Base-by-base conservation (phyloP, 2,797 vertebrate genomes). In the Fundulus diaphanus region DNA sequence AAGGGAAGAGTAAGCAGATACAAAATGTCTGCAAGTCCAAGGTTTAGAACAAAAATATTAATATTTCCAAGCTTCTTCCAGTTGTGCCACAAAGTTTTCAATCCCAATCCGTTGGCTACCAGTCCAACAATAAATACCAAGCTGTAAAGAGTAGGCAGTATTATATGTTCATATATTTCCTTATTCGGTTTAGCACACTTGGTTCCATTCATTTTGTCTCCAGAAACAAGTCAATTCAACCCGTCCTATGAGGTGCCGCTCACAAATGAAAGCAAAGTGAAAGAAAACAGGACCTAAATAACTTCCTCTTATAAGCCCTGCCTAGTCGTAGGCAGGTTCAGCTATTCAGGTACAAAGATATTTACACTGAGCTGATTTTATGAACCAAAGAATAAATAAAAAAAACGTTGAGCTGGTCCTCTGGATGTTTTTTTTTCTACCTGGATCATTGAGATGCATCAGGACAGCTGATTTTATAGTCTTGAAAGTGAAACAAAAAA, bases 1-100 rank as follows among this genome's bases (percentile, higher is more conserved):
- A 95, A 96, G 0, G 96, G 96, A 77, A 97, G 87, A 0, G 95
- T 96, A 72, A 95, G 85, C 80, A 97, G 86, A 0, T 96, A 96
- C 20, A 96, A 84, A 75, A 96, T 83, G 73, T 97, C 96, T 0
- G 96, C 91, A 24, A 96, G 33, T 59, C 95, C 94, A 12, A 97
- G 93, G 86, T 95, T 96, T 40, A 94, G 82, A 66, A 96, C 78
- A 82, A 97, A 95, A 0, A 95, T 59, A 1, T 93, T 91, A 1
- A 96, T 69, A 63, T 81, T 87, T 0, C 84, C 81, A 22, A 90
- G 89, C 3, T 83, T 94, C n/a, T 76, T 85, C 91, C 82, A 94
- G 0, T 92, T 90, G 0, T 74, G 61, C 37, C 70, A 22, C 72
- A 96, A 66, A 16, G 93, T 92, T 83, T 92, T 94, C 67, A 97